These are phyloP conservation scores for Bovichtus variegatus DNA, from an alignment of 2,797 vertebrate species.

Conservation along the genomic window DNA sequence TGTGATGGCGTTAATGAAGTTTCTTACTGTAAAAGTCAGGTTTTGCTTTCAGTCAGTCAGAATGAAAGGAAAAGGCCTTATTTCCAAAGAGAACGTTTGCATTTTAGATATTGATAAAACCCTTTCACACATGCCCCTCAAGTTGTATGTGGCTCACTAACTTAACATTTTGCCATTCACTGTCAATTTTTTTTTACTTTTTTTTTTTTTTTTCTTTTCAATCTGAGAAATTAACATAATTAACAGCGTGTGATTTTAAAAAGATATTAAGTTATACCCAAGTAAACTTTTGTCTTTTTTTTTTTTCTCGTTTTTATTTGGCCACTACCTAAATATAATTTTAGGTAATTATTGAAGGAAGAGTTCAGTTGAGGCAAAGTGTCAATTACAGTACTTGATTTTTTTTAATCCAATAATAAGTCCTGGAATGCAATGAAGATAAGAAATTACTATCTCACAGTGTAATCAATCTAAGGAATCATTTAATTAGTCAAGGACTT, in stretches of 20 bases:
- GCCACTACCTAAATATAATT: neutral
- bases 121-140: neutral
- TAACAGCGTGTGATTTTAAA: neutral
- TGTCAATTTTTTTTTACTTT: too few relatives aligned
- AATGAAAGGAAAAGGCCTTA: neutral
- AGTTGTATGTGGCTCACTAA: neutral
- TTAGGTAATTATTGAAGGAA: neutral
- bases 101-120: neutral
- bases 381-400: slow-evolving; percentile 1
- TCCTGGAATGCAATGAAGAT: neutral
- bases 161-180: neutral
- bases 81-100: neutral
- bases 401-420: slow-evolving; percentile 23
- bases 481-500: slow-evolving; percentile 7
- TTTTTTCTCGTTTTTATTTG: neutral
- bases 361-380: slow-evolving; percentile 16
- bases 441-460: slow-evolving; percentile 8
- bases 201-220: too few relatives aligned
- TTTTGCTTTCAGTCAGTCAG: neutral
- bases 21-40: neutral
- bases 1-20: neutral
- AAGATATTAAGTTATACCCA: neutral
- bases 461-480: slow-evolving; percentile 1
- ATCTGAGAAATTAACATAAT: neutral
- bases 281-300: neutral